Conservation (phyloP, 2,113 vertebrate genomes). For the Pteropus alecto region DNA sequence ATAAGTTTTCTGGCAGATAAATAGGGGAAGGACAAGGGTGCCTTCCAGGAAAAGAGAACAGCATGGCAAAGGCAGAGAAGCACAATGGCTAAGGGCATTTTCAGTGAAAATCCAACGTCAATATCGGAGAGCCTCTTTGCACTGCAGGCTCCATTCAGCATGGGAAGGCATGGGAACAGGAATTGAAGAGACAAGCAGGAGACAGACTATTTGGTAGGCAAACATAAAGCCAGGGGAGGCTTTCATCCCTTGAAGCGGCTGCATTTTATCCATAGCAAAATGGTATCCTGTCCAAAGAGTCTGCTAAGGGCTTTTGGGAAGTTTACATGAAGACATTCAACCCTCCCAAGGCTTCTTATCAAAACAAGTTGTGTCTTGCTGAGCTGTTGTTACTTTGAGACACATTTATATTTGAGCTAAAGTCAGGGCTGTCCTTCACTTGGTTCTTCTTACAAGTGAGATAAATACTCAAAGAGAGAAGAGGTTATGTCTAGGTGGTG, state of each 20-base stretch:
- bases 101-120: neutral
- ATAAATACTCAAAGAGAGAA: neutral
- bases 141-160: neutral
- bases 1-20: neutral
- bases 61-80: neutral
- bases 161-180: neutral
- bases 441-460: neutral
- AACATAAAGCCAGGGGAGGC: neutral
- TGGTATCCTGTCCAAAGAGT: neutral
- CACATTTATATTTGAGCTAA: neutral
- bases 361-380: neutral
- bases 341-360: neutral
- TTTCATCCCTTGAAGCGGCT: neutral
- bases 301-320: neutral
- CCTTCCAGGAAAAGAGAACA: constrained; percentile 2
- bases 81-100: too few species aligned
- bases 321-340: neutral
- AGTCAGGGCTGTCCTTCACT: neutral
- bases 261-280: neutral
- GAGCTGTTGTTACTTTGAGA: neutral
- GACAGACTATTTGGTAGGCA: neutral
- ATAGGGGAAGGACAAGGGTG: neutral
- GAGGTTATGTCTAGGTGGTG: neutral
- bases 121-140: neutral
- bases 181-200: neutral